These are phyloP conservation scores for Tipula unca DNA, from an alignment of 2,888 invertebrate genomes.

Conservation along the genomic window DNA sequence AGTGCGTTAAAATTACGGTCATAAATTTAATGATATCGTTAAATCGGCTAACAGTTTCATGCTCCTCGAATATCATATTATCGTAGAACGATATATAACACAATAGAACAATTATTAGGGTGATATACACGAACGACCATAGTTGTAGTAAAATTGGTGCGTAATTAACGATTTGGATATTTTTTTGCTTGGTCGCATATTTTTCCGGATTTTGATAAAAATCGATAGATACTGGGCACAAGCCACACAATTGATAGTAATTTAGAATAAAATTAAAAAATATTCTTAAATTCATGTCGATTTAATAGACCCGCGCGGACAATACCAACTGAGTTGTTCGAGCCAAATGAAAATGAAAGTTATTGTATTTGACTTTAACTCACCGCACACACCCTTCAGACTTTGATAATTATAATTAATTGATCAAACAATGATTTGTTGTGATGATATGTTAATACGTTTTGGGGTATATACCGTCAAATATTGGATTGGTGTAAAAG, in stretches of 20 bases:
- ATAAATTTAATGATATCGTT: constrained; percentile 25
- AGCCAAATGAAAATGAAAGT: neutral
- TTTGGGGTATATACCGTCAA: neutral
- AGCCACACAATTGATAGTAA: constrained; percentile 19
- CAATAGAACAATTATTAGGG: neutral
- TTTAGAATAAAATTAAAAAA: neutral
- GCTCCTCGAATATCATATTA: neutral
- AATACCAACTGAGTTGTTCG: neutral
- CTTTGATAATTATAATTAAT: neutral
- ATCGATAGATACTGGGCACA: constrained; percentile 19
- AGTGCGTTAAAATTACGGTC: constrained; percentile 23
- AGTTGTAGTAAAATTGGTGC: neutral
- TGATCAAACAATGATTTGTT: neutral
- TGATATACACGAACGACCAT: neutral
- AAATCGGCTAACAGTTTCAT: neutral
- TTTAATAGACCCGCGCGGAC: neutral
- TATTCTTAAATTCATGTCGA: neutral
- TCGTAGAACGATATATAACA: neutral
- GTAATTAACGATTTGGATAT: neutral
- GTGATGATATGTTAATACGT: neutral
- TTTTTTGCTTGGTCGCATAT: neutral
- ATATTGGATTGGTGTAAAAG: neutral
- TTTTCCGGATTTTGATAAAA: neutral
- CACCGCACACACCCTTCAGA: neutral
- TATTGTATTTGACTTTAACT: neutral